A percentile compares a stretch with the other conserved stretches of the same genome.
phyloP scores from a whole-genome alignment of 2,888 invertebrate species.

The Agrochola lota region DNA sequence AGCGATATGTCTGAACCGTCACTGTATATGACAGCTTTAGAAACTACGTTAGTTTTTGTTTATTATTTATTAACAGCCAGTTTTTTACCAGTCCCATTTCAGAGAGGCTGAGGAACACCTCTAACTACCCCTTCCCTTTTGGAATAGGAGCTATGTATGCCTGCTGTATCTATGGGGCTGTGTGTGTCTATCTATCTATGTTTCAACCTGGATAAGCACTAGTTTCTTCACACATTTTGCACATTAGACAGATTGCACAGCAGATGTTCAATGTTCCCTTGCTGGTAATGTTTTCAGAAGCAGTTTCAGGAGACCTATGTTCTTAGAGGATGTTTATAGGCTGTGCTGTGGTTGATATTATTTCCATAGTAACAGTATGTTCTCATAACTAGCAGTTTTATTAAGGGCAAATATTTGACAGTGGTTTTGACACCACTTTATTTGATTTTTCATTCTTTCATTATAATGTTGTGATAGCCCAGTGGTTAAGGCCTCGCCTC shows the following conservation, averaged over 20 bases:
- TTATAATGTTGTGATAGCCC: too few species aligned
- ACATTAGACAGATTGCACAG: neutral
- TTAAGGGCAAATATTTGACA: too few species aligned
- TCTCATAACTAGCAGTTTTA: neutral
- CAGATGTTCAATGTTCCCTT: neutral
- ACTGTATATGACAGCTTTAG: constrained; percentile 94
- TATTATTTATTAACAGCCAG: neutral
- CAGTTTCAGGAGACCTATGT: neutral
- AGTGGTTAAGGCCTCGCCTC: too few species aligned
- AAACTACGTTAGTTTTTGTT: constrained; percentile 91
- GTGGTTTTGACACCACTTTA: too few species aligned
- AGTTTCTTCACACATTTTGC: too few species aligned
- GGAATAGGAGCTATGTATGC: neutral
- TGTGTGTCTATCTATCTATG: too few species aligned
- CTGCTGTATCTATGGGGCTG: too few species aligned
- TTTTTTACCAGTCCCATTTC: neutral
- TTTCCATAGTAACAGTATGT: too few species aligned
- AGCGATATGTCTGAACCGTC: constrained; percentile 94
- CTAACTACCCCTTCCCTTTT: neutral
- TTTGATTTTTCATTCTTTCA: too few species aligned
- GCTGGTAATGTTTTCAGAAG: neutral
- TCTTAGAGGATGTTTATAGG: neutral
- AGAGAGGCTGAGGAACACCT: neutral
- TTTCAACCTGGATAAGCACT: neutral
- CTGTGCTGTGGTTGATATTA: neutral